phyloP scores from a whole-genome alignment of 2,797 vertebrate genomes.

The Acrossocheilus fasciatus region DNA sequence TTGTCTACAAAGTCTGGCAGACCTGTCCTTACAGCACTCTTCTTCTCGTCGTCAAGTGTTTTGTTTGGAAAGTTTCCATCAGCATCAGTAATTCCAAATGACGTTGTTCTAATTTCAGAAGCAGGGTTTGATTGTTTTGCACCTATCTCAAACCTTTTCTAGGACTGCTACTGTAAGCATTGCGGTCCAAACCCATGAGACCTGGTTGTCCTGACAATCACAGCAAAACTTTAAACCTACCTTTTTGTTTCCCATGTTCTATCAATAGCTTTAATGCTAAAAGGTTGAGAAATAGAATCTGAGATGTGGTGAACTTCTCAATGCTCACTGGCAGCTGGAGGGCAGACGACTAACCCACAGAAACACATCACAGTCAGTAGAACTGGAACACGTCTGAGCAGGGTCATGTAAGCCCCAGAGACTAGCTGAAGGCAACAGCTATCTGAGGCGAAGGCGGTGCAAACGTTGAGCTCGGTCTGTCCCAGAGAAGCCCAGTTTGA shows the following conservation, averaged over 20 bases:
- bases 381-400: slow-evolving; percentile 49
- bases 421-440: slow-evolving; percentile 49
- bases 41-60: slow-evolving; percentile 58
- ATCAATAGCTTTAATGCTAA: slow-evolving; percentile 53
- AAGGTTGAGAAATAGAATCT: slow-evolving; percentile 37
- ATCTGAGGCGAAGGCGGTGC: slow-evolving; percentile 34
- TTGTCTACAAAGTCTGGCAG: slow-evolving; percentile 53
- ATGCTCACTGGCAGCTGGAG: slow-evolving; percentile 30
- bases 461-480: slow-evolving; percentile 61
- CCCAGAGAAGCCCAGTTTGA: slow-evolving; percentile 73
- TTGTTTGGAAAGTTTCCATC: slow-evolving; percentile 57
- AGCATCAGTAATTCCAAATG: slow-evolving; percentile 30
- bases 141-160: neutral
- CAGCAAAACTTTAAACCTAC: slow-evolving; percentile 29
- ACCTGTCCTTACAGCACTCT: slow-evolving; percentile 53
- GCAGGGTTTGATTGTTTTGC: slow-evolving; percentile 16
- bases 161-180: neutral
- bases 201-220: slow-evolving; percentile 28
- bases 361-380: slow-evolving; percentile 43
- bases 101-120: slow-evolving; percentile 36
- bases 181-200: neutral
- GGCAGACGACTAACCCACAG: slow-evolving; percentile 34
- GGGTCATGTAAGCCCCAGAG: slow-evolving; percentile 50
- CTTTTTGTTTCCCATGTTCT: slow-evolving; percentile 48
- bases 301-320: slow-evolving; percentile 16